phyloP scores from a whole-genome alignment of 1,140 invertebrate genomes.

The Ceratosolen fusciceps region DNA sequence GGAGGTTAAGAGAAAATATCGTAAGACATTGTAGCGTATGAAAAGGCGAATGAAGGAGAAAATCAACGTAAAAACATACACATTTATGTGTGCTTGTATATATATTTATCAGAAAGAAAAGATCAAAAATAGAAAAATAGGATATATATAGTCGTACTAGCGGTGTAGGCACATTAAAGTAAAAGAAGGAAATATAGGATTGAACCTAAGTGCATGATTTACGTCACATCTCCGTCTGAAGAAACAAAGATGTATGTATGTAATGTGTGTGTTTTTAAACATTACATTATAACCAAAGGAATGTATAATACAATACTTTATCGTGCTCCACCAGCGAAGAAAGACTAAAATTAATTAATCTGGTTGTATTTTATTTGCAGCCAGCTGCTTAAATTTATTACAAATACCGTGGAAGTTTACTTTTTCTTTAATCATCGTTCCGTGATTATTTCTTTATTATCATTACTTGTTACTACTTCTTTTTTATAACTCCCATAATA shows the following conservation, averaged over 20 bases:
- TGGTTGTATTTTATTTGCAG: slow-evolving; percentile 60
- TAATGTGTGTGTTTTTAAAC: slow-evolving; percentile 52
- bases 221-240: neutral
- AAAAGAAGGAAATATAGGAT: too few relatives aligned
- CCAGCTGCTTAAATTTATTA: slow-evolving; percentile 64
- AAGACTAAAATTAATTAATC: slow-evolving; percentile 57
- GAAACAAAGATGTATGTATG: neutral
- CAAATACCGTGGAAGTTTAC: slow-evolving; percentile 61
- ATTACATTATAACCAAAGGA: slow-evolving; percentile 73
- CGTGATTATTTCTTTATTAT: slow-evolving; percentile 2
- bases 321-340: slow-evolving; percentile 61
- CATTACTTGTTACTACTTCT: neutral
- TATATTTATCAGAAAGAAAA: too few relatives aligned
- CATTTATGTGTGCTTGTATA: too few relatives aligned
- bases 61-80: too few relatives aligned
- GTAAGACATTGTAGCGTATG: too few relatives aligned
- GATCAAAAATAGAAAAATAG: too few relatives aligned
- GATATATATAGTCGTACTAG: too few relatives aligned
- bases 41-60: too few relatives aligned
- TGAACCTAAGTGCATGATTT: neutral
- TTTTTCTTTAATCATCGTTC: slow-evolving; percentile 10
- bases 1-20: too few relatives aligned
- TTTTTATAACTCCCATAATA: neutral
- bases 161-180: too few relatives aligned
- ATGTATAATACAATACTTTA: slow-evolving; percentile 73